Evolutionary conservation across 2,888 invertebrate species (phyloP).

Genomic region (Arctia plantaginis): DNA sequence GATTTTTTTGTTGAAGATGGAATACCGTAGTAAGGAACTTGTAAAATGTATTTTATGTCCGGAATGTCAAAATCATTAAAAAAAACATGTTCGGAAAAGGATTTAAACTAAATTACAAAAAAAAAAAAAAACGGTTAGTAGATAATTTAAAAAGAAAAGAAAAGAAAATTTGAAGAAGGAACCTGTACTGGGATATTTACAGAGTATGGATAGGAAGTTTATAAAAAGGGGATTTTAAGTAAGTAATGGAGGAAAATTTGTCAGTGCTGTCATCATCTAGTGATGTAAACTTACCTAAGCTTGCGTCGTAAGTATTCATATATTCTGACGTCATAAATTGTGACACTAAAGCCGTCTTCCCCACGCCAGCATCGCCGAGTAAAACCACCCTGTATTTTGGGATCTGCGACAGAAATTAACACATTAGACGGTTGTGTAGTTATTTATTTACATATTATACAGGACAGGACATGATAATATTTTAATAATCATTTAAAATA

Average conservation of each 20-base stretch:
- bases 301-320: slow-evolving; percentile 97
- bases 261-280: slow-evolving; percentile 7
- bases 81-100: neutral
- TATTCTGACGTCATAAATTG: slow-evolving; percentile 98
- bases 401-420: slow-evolving; percentile 66
- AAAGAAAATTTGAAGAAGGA: slow-evolving; percentile 4
- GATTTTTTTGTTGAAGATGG: neutral
- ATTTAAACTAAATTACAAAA: neutral
- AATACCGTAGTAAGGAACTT: neutral
- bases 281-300: slow-evolving; percentile 89
- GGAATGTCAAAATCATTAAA: neutral
- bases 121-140: neutral
- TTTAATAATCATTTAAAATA: too few relatives aligned
- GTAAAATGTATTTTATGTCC: neutral
- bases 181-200: neutral
- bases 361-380: slow-evolving; percentile 93
- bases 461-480: too few relatives aligned
- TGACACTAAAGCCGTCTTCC: slow-evolving; percentile 95
- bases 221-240: slow-evolving; percentile 2
- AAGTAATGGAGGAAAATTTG: slow-evolving; percentile 5
- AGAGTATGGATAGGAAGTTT: neutral
- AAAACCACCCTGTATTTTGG: slow-evolving; percentile 93
- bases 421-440: slow-evolving; percentile 1
- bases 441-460: neutral
- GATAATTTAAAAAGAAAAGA: neutral